Percentiles rank a stretch among this genome's conserved stretches.
Conservation (phyloP, 1,140 invertebrate genomes). For the Andricus grossulariae region DNA sequence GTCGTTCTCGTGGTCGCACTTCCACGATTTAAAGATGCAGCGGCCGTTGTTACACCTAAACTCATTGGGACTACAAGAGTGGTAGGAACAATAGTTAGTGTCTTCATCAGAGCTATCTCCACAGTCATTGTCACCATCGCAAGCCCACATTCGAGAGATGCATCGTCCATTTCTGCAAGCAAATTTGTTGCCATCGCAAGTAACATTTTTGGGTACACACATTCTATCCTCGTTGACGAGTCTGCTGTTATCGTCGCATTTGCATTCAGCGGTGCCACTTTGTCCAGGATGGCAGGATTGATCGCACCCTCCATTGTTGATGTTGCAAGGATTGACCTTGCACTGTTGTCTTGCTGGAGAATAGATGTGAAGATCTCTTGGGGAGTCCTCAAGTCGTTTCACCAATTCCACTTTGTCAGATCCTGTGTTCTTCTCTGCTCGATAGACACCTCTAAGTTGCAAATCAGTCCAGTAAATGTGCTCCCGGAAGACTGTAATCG, state of each 20-base stretch:
- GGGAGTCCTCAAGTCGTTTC: constrained; percentile 91
- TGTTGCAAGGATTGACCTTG: constrained; percentile 88
- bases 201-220: constrained; percentile 92
- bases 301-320: constrained; percentile 97
- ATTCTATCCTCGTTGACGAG: constrained; percentile 94
- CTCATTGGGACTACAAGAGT: constrained; percentile 94
- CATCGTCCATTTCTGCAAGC: constrained; percentile 96
- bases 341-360: constrained; percentile 89
- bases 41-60: constrained; percentile 96
- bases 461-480: constrained; percentile 99
- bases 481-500: constrained; percentile 92
- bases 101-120: constrained; percentile 97
- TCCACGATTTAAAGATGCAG: constrained; percentile 96
- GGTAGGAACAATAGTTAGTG: constrained; percentile 92
- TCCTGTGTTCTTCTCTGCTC: constrained; percentile 98
- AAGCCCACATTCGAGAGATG: constrained; percentile 96
- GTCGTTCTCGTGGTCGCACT: constrained; percentile 96
- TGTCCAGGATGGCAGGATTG: constrained; percentile 94
- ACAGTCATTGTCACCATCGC: constrained; percentile 96
- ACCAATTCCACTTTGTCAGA: constrained; percentile 96
- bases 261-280: constrained; percentile 90
- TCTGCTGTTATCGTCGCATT: constrained; percentile 89
- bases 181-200: constrained; percentile 93
- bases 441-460: constrained; percentile 93
- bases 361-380: constrained; percentile 93